Evolutionary conservation across 1,140 invertebrate species (phyloP).

Genomic region (Solen grandis): DNA sequence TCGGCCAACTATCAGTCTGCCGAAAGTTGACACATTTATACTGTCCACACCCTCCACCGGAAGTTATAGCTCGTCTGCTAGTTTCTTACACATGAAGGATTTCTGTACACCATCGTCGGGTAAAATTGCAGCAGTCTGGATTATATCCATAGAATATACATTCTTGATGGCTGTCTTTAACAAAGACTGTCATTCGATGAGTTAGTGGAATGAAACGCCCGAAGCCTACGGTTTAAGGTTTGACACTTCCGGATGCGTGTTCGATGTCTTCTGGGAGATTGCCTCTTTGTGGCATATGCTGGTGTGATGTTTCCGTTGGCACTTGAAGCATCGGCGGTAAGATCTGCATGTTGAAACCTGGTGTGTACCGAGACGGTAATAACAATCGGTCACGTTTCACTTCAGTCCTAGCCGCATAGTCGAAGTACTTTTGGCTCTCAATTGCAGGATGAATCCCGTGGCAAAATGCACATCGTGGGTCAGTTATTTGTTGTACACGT

Average conservation of each 20-base stretch:
- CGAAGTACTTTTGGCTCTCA: no score
- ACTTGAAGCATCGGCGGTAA: constrained; percentile 1
- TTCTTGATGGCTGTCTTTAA: not conserved
- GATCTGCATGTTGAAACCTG: not conserved
- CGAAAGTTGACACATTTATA: no score
- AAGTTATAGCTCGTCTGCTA: no score
- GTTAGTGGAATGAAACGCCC: not conserved
- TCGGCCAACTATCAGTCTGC: no score
- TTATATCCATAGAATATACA: not conserved
- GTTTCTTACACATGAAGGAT: not conserved
- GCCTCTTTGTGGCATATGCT: no score
- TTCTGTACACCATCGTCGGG: not conserved
- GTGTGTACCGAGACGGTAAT: not conserved
- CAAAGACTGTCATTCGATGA: not conserved
- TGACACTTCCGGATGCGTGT: not conserved
- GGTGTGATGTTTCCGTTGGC: no score
- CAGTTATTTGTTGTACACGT: no score
- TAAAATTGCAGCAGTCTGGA: no score
- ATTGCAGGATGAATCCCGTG: constrained; percentile 6
- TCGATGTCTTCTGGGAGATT: no score
- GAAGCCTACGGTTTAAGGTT: not conserved
- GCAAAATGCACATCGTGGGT: no score
- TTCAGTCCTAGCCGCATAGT: no score
- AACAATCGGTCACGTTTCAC: not conserved
- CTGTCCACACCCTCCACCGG: no score